Conservation (phyloP, 2,888 invertebrate species). For the Allygus modestus region DNA sequence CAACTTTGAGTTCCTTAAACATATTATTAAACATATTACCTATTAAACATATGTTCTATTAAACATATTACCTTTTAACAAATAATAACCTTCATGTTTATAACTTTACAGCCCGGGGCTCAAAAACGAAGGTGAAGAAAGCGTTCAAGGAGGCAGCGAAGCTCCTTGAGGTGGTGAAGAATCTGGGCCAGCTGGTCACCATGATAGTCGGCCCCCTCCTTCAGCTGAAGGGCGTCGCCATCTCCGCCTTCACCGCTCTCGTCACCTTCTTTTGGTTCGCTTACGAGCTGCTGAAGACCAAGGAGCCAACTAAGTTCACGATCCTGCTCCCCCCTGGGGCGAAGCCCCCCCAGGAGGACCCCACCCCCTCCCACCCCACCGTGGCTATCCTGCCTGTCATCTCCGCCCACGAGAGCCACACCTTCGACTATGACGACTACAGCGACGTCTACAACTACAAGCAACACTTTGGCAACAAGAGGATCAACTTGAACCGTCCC, state of each 20-base stretch:
- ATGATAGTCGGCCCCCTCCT: neutral
- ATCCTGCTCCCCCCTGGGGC: neutral
- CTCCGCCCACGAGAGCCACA: neutral
- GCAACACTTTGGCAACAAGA: neutral
- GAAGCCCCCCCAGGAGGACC: neutral
- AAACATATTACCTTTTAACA: too few relatives aligned
- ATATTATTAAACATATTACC: too few relatives aligned
- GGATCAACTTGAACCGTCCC: neutral
- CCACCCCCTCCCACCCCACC: neutral
- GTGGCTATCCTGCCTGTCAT: conserved; percentile 14
- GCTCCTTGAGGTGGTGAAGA: neutral
- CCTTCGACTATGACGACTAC: conserved; percentile 23
- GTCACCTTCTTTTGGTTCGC: conserved; percentile 27
- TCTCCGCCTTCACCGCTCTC: conserved; percentile 6
- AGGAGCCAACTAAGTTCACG: neutral
- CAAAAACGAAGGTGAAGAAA: conserved; percentile 2
- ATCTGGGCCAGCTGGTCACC: neutral
- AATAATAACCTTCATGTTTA: too few relatives aligned
- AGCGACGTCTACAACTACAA: neutral
- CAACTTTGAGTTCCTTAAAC: too few relatives aligned
- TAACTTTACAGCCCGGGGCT: neutral
- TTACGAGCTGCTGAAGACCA: neutral
- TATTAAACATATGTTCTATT: too few relatives aligned
- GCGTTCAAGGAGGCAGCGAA: conserved; percentile 8
- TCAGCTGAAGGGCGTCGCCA: neutral